Evolutionary conservation across 2,797 vertebrate genomes (phyloP).

Genomic region (Sebastes variabilis): DNA sequence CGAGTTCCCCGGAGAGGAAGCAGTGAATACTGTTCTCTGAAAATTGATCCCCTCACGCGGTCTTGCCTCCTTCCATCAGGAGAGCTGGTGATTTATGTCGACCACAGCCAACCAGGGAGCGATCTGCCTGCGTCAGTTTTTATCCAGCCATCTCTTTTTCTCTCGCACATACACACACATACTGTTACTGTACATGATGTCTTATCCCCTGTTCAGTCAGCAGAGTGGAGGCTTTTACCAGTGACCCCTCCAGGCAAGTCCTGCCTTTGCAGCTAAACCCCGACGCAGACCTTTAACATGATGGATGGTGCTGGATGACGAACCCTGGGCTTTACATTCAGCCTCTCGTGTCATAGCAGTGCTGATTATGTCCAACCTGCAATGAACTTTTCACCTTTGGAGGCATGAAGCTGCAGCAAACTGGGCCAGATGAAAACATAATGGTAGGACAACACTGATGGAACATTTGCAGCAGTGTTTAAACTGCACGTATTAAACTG

Average conservation of each 20-base stretch:
- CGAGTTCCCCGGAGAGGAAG: constrained; percentile 28
- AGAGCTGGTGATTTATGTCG: constrained; percentile 62
- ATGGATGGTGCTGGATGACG: constrained; percentile 56
- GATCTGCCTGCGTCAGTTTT: constrained; percentile 61
- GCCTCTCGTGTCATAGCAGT: constrained; percentile 29
- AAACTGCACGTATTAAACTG: neutral
- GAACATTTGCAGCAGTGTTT: neutral
- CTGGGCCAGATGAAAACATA: neutral
- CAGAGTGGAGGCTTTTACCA: constrained; percentile 57
- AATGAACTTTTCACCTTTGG: constrained; percentile 24
- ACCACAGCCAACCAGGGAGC: constrained; percentile 57
- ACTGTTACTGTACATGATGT: constrained; percentile 30
- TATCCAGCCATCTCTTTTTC: constrained; percentile 30
- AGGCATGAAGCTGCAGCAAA: neutral
- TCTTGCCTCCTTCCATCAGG: constrained; percentile 43
- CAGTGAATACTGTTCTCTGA: constrained; percentile 41
- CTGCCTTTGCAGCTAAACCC: constrained; percentile 47
- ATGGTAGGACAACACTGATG: neutral
- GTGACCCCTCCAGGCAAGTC: constrained; percentile 56
- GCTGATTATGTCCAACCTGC: constrained; percentile 28
- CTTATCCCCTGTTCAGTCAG: constrained; percentile 62
- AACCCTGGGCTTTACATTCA: constrained; percentile 36
- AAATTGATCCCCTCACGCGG: constrained; percentile 55
- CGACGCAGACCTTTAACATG: constrained; percentile 60
- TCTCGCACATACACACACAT: constrained; percentile 6